Percentiles rank a stretch among this genome's conserved stretches.
Conservation (phyloP, 2,113 vertebrate species). For the Cromileptes altivelis region DNA sequence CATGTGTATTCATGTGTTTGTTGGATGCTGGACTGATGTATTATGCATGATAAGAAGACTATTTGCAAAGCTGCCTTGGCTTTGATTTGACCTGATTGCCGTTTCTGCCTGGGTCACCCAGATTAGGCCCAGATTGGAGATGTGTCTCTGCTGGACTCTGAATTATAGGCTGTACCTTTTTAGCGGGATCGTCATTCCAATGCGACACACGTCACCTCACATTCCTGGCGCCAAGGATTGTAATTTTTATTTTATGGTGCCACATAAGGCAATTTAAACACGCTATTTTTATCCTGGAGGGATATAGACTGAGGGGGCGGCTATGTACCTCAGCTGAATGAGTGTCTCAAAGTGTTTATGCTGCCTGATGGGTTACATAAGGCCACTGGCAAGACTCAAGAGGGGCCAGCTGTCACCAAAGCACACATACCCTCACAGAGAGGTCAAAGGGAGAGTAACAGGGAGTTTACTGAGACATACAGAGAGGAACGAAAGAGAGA, state of each 20-base stretch:
- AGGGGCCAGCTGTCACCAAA: slow-evolving; percentile 73
- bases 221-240: not conserved
- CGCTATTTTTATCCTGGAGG: slow-evolving; percentile 36
- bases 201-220: slow-evolving; percentile 15
- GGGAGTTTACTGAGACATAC: slow-evolving; percentile 39
- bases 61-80: slow-evolving; percentile 78
- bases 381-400: slow-evolving; percentile 56
- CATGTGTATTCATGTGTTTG: slow-evolving; percentile 56
- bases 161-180: slow-evolving; percentile 49
- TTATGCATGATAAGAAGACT: slow-evolving; percentile 79
- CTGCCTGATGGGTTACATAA: slow-evolving; percentile 68
- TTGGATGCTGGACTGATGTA: slow-evolving; percentile 46
- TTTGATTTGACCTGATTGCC: slow-evolving; percentile 80
- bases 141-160: slow-evolving; percentile 52
- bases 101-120: slow-evolving; percentile 78
- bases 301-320: not conserved
- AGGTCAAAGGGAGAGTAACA: slow-evolving; percentile 35
- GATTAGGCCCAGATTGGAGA: slow-evolving; percentile 74
- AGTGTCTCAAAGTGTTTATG: slow-evolving; percentile 47
- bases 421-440: slow-evolving; percentile 25
- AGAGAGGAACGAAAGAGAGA: slow-evolving; percentile 21
- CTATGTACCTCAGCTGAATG: slow-evolving; percentile 32
- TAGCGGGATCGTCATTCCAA: slow-evolving; percentile 46
- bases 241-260: slow-evolving; percentile 2
- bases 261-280: slow-evolving; percentile 10